Evolutionary conservation across 1,140 invertebrate species (phyloP).

Genomic region (Brachionus paranguensis): DNA sequence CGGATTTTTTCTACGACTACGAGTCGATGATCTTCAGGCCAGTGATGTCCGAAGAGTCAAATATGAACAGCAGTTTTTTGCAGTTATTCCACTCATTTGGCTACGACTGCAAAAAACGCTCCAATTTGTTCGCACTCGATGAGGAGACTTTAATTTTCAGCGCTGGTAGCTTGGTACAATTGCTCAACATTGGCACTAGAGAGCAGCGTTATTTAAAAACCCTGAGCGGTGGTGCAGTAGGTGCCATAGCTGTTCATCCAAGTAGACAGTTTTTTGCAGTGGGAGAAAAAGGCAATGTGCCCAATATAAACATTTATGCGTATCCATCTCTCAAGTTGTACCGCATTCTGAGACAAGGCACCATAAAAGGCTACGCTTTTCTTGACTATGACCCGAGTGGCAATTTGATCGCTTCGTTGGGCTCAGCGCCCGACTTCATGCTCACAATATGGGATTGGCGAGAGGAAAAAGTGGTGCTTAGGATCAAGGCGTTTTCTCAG

Average conservation of each 20-base stretch:
- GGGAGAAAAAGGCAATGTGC: constrained; percentile 64
- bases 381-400: constrained; percentile 73
- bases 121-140: constrained; percentile 71
- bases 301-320: constrained; percentile 72
- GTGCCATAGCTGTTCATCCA: constrained; percentile 71
- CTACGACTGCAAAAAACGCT: constrained; percentile 73
- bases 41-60: constrained; percentile 47
- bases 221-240: constrained; percentile 69
- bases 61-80: constrained; percentile 49
- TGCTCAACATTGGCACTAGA: constrained; percentile 64
- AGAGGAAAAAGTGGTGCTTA: constrained; percentile 65
- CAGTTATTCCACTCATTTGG: constrained; percentile 57
- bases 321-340: constrained; percentile 71
- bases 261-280: constrained; percentile 68
- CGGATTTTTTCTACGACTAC: constrained; percentile 52
- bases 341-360: constrained; percentile 68
- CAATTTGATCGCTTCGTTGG: constrained; percentile 71
- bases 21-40: constrained; percentile 48
- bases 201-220: constrained; percentile 65
- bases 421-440: constrained; percentile 74
- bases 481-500: constrained; percentile 71
- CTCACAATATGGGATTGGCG: constrained; percentile 82
- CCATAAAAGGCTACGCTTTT: constrained; percentile 65
- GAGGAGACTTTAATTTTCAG: constrained; percentile 67
- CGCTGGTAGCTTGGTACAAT: constrained; percentile 72